Evolutionary conservation across 2,888 invertebrate species (phyloP), one percentile per base, ranked within the genome.

Genomic region (Tetropium fuscum): DNA sequence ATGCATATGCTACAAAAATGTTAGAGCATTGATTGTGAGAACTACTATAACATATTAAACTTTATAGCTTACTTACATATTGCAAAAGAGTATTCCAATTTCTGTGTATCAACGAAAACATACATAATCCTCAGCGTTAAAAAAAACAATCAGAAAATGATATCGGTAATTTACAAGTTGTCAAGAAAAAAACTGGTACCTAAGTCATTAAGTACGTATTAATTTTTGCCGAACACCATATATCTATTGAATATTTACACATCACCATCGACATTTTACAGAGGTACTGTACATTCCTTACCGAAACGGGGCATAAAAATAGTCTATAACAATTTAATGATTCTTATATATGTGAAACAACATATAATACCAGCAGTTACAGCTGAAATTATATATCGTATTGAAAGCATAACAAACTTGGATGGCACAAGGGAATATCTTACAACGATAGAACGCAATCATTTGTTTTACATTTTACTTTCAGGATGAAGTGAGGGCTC

Each of bases 251-350:
- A 27, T 34, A 16, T 11, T 20, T 51, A 27, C 25, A 20, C 19
- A 58, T 53, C 62, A 63, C 68, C 58, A 49, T 41, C 54, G 64
- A 59, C 60, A 6, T 3, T 15, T 65, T 54, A 58, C n/a, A 71
- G 72, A 74, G 74, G 74, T 77, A 74, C 75, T 78, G 74, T 78
- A 79, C 77, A 79, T 71, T 70, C 63, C 71, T 73, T 64, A 66
- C 57, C 71, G 67, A 73, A 75, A 71, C 45, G 73, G 67, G 73
- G 73, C 73, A 76, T 74, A 78, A 75, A 64, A 70, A 57, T 58
- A 64, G 57, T 51, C 53, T 57, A 47, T 63, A 63, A 68, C 61
- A 63, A 65, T 38, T 49, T 54, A 59, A 60, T 49, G 32, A 36
- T 32, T 53, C 20, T 44, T 15, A 34, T 10, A n/a, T n/a, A n/a